Evolutionary conservation across 2,888 invertebrate genomes (phyloP).

Genomic region (Sesia apiformis): DNA sequence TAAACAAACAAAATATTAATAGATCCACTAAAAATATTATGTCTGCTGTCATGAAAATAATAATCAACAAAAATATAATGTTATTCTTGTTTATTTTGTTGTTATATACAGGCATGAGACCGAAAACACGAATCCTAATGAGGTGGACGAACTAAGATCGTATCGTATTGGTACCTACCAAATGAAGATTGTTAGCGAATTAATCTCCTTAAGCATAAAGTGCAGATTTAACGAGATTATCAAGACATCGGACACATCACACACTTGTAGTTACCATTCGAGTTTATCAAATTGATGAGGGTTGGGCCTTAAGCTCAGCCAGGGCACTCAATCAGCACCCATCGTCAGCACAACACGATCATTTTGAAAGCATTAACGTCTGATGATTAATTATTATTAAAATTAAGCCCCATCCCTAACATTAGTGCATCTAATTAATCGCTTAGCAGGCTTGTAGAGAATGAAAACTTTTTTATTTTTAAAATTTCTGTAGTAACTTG

Average conservation of each 20-base stretch:
- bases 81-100: no score
- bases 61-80: no score
- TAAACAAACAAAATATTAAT: no score
- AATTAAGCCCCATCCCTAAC: slow-evolving; percentile 12
- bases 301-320: not conserved
- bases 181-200: slow-evolving; percentile 1
- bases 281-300: slow-evolving; percentile 8
- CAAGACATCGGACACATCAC: slow-evolving; percentile 6
- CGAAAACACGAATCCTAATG: not conserved
- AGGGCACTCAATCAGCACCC: slow-evolving; percentile 3
- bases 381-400: slow-evolving; percentile 31
- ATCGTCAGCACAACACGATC: not conserved
- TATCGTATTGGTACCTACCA: not conserved
- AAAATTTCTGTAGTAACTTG: not conserved
- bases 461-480: slow-evolving; percentile 15
- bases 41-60: no score
- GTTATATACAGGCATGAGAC: not conserved
- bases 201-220: slow-evolving; percentile 7
- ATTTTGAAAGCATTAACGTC: slow-evolving; percentile 23
- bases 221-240: slow-evolving; percentile 11
- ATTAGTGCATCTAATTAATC: slow-evolving; percentile 15
- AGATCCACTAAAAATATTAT: no score
- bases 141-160: not conserved
- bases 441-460: slow-evolving; percentile 9
- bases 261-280: slow-evolving; percentile 6